Conservation (phyloP, 2,797 vertebrate species). For the Amblyopsis hoosieri region DNA sequence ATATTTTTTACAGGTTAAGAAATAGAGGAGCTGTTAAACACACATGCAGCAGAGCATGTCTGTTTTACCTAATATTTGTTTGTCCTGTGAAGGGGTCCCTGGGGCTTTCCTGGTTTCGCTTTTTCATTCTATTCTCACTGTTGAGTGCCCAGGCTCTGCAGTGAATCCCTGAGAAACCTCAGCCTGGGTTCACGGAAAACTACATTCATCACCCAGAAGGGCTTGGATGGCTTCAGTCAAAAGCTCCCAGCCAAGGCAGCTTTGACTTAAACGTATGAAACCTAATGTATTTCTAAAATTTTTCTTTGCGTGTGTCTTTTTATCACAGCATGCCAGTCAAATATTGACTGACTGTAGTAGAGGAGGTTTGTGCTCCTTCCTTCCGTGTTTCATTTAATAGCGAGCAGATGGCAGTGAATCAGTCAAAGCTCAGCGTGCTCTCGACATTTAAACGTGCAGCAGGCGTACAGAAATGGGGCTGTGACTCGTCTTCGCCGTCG, state of each 20-base stretch:
- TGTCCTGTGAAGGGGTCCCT: background rate
- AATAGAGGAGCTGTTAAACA: background rate
- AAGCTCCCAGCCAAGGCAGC: background rate
- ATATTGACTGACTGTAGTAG: constrained; percentile 2
- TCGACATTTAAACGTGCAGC: constrained; percentile 24
- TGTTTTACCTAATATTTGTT: constrained; percentile 8
- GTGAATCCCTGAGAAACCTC: background rate
- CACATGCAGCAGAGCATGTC: background rate
- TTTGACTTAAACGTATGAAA: background rate
- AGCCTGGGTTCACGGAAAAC: no score
- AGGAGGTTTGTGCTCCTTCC: no score
- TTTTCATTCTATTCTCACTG: background rate
- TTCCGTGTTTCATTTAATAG: constrained; percentile 18
- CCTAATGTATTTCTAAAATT: background rate
- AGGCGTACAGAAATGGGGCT: background rate
- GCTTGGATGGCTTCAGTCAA: background rate
- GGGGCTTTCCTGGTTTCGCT: background rate
- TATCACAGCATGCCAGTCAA: background rate
- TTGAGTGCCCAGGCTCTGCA: background rate
- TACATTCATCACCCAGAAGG: background rate
- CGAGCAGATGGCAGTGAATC: constrained; percentile 39
- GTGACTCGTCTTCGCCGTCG: constrained; percentile 11
- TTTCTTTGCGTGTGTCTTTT: background rate
- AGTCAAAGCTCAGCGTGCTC: constrained; percentile 14
- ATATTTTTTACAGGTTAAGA: constrained; percentile 1